phyloP scores from a whole-genome alignment of 2,797 vertebrate species.

The Tolypeutes matacus region DNA sequence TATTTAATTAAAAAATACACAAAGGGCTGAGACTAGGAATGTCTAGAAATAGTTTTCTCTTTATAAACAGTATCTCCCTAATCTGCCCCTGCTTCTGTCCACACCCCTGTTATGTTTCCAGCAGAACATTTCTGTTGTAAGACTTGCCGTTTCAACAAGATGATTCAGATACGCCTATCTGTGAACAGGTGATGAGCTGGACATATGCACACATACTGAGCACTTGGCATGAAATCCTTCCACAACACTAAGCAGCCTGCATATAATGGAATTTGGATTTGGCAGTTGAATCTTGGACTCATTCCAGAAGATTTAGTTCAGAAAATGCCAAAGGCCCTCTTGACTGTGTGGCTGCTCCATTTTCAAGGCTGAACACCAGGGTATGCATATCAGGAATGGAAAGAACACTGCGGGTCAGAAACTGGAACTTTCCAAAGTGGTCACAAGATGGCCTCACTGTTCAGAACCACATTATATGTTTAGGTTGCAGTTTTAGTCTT shows the following conservation, averaged over 20 bases:
- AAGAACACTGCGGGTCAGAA: not conserved
- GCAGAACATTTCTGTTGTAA: not conserved
- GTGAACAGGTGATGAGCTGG: not conserved
- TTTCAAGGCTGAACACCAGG: not conserved
- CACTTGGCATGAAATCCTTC: not conserved
- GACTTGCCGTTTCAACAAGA: not conserved
- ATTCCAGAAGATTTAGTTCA: constrained; percentile 48
- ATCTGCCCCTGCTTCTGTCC: not conserved
- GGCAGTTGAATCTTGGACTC: constrained; percentile 51
- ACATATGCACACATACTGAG: not conserved
- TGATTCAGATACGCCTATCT: not conserved
- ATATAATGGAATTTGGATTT: constrained; percentile 7
- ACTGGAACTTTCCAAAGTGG: constrained; percentile 23
- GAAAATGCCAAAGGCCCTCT: constrained; percentile 66
- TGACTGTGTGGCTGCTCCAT: not conserved
- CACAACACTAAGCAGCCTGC: not conserved
- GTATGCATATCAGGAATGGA: accelerated
- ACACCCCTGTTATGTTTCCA: not conserved
- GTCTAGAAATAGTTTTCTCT: not conserved
- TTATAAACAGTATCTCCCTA: not conserved
- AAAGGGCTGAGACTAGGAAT: not conserved
- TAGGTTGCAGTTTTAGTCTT: not conserved
- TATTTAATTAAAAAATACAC: constrained; percentile 19
- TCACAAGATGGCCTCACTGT: constrained; percentile 84
- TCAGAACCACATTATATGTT: not conserved